Conservation (phyloP, 2,888 invertebrate genomes). For the Pseudococcus longispinus region DNA sequence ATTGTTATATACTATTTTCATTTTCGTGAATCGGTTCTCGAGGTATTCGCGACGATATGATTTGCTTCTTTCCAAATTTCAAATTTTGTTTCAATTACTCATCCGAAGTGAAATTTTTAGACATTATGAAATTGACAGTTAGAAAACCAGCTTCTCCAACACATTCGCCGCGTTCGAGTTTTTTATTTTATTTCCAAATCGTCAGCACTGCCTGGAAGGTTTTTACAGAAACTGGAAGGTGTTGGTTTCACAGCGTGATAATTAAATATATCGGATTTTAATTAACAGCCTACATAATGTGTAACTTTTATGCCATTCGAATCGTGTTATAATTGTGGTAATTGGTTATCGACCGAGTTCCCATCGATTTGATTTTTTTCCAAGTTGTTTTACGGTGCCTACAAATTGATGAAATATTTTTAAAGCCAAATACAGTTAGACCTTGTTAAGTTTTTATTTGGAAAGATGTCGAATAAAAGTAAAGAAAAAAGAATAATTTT, state of each 20-base stretch:
- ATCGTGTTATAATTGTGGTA: background rate
- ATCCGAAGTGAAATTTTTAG: too few relatives aligned
- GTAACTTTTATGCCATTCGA: background rate
- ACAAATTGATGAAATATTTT: background rate
- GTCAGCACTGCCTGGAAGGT: too few relatives aligned
- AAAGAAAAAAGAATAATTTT: background rate
- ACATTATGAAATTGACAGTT: too few relatives aligned
- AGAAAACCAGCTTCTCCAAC: too few relatives aligned
- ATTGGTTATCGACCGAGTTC: background rate
- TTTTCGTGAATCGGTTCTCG: too few relatives aligned
- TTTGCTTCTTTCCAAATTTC: too few relatives aligned
- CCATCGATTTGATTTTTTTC: background rate
- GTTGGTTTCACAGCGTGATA: background rate
- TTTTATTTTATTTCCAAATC: too few relatives aligned
- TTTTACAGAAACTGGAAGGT: background rate
- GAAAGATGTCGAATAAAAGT: background rate
- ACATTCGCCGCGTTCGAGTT: too few relatives aligned
- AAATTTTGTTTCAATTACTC: too few relatives aligned
- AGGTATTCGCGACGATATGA: too few relatives aligned
- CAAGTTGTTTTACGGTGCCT: background rate
- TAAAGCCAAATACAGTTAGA: background rate
- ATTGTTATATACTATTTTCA: too few relatives aligned
- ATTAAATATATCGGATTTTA: background rate
- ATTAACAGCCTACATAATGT: background rate
- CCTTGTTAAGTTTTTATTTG: background rate